These are phyloP conservation scores for Menura novaehollandiae DNA, from an alignment of 2,113 vertebrate genomes.

Conservation along the genomic window DNA sequence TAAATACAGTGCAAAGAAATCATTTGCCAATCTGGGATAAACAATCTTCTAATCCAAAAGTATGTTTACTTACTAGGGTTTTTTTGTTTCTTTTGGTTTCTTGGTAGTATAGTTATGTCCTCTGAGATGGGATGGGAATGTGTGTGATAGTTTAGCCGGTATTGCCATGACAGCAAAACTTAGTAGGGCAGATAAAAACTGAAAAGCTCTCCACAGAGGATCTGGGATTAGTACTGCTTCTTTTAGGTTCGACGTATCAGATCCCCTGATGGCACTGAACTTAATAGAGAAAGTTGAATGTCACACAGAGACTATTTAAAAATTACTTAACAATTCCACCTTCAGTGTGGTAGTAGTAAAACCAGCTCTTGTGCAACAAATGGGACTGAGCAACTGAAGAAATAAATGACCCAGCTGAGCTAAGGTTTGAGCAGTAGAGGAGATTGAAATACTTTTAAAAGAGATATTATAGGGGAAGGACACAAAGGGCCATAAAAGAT, in stretches of 20 bases:
- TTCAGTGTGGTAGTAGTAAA: not conserved
- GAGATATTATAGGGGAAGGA: not conserved
- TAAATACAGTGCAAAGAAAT: not conserved
- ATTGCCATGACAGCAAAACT: not conserved
- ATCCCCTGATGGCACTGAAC: not conserved
- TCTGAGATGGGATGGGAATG: not conserved
- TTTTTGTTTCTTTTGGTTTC: not conserved
- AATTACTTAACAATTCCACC: not conserved
- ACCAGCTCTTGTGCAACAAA: not conserved
- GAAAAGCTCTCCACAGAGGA: not conserved
- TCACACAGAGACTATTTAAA: not conserved
- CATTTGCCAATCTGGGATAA: not conserved
- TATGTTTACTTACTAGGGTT: rapidly evolving
- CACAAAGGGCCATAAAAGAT: not conserved
- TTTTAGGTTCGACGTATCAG: not conserved
- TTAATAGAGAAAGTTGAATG: not conserved
- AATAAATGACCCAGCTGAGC: not conserved
- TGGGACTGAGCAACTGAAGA: not conserved
- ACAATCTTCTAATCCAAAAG: not conserved
- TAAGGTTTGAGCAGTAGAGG: not conserved
- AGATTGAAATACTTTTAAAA: not conserved
- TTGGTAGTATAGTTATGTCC: not conserved
- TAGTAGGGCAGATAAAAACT: not conserved
- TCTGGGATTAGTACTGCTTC: not conserved
- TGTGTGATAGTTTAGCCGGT: not conserved